Percentiles rank a stretch among this genome's conserved stretches.
phyloP scores from a whole-genome alignment of 2,888 invertebrate genomes.

The Morpho achilles region DNA sequence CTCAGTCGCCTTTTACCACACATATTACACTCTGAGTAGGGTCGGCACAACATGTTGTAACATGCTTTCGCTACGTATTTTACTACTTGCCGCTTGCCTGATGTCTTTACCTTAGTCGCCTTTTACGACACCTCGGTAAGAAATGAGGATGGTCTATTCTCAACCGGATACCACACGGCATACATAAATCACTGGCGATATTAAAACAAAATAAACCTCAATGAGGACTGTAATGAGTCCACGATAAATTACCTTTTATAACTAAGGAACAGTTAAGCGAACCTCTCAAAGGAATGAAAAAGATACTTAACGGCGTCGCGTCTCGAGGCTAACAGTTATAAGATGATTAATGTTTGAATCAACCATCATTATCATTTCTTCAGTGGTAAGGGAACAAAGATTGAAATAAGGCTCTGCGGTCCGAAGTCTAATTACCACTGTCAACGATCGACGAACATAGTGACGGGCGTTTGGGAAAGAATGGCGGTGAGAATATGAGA shows the following conservation, averaged over 20 bases:
- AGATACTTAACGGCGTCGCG: constrained; percentile 35
- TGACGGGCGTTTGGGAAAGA: constrained; percentile 28
- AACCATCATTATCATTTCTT: constrained; percentile 25
- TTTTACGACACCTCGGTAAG: no score
- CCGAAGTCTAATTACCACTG: constrained; percentile 34
- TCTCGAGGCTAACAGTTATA: constrained; percentile 30
- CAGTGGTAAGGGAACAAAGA: constrained; percentile 32
- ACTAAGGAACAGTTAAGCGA: constrained; percentile 31
- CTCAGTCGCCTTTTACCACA: no score
- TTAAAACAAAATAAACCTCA: constrained; percentile 23
- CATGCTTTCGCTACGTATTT: no score
- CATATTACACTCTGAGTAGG: no score
- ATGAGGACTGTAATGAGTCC: constrained; percentile 22
- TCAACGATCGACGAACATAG: constrained; percentile 30
- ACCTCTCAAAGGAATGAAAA: constrained; percentile 31
- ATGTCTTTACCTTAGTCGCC: no score
- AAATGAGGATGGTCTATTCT: no score
- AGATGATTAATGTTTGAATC: constrained; percentile 35
- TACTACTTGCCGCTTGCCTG: no score
- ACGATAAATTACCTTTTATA: constrained; percentile 30
- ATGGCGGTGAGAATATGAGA: constrained; percentile 29
- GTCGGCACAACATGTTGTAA: no score
- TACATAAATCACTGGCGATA: background rate
- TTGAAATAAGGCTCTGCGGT: constrained; percentile 27
- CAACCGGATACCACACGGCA: no score